Evolutionary conservation across 2,797 vertebrate genomes (phyloP).

Genomic region (Danio aesculapii): DNA sequence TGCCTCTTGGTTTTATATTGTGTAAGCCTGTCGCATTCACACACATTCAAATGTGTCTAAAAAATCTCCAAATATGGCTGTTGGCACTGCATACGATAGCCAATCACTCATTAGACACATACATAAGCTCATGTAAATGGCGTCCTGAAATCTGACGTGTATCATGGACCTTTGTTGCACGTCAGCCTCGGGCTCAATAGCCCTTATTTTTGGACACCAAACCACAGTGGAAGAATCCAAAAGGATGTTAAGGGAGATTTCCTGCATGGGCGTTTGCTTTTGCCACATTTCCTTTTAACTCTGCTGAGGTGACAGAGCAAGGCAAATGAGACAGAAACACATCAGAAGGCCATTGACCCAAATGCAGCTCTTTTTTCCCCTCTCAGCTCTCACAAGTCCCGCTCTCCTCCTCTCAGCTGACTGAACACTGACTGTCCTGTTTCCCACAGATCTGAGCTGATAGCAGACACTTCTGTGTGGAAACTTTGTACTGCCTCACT

Average conservation of each 20-base stretch:
- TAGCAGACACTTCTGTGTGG: constrained; percentile 24
- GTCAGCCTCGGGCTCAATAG: constrained; percentile 4
- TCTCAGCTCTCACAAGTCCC: constrained; percentile 10
- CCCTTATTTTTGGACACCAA: constrained; percentile 1
- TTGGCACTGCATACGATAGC: neutral
- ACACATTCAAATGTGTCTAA: neutral
- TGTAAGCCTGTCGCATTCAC: neutral
- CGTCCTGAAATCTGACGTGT: neutral
- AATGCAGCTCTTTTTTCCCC: constrained; percentile 25
- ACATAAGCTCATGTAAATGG: neutral
- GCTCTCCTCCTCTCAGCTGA: constrained; percentile 11
- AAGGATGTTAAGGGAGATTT: constrained; percentile 28
- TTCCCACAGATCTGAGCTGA: constrained; percentile 49
- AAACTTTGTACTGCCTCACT: constrained; percentile 45
- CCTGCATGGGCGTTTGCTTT: constrained; percentile 21
- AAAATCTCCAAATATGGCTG: neutral
- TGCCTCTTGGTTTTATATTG: neutral
- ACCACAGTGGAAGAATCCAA: constrained; percentile 16
- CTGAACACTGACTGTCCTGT: constrained; percentile 37
- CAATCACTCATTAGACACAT: neutral
- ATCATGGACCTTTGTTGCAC: neutral
- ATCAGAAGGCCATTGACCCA: constrained; percentile 40
- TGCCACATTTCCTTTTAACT: constrained; percentile 22
- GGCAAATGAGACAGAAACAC: constrained; percentile 22
- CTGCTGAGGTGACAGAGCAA: constrained; percentile 28